These are phyloP conservation scores for Protaetia brevitarsis DNA, from an alignment of 1,140 invertebrate species.

Conservation along the genomic window DNA sequence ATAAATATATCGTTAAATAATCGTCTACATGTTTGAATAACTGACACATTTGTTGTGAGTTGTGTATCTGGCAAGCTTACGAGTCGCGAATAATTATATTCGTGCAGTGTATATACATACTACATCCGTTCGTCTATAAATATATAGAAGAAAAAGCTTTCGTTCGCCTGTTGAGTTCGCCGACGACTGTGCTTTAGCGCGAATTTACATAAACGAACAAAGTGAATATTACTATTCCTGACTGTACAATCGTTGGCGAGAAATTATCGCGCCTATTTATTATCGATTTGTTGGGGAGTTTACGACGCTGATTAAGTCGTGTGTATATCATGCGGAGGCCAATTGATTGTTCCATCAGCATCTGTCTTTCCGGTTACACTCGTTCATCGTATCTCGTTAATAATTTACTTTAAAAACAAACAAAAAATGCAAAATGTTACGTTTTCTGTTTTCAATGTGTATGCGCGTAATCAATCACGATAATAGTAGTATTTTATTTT, in stretches of 20 bases:
- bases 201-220: slow-evolving; percentile 14
- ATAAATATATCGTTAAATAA: slow-evolving; percentile 15
- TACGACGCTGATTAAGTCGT: slow-evolving; percentile 10
- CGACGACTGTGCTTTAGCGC: neutral
- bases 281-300: neutral
- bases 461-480: too few relatives aligned
- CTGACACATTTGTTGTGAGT: slow-evolving; percentile 17
- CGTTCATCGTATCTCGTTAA: too few relatives aligned
- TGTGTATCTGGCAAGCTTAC: slow-evolving; percentile 2
- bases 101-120: neutral
- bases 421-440: too few relatives aligned
- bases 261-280: slow-evolving; percentile 9
- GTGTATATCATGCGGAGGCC: slow-evolving; percentile 6
- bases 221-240: slow-evolving; percentile 15
- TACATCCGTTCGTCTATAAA: neutral
- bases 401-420: too few relatives aligned
- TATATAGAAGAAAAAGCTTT: too few relatives aligned
- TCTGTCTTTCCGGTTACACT: too few relatives aligned
- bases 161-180: too few relatives aligned
- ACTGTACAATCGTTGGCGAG: neutral
- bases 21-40: neutral
- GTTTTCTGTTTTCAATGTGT: too few relatives aligned
- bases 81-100: slow-evolving; percentile 12
- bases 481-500: too few relatives aligned
- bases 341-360: too few relatives aligned